Base-by-base conservation (phyloP, 2,113 vertebrate genomes). In the Hystrix brachyura region DNA sequence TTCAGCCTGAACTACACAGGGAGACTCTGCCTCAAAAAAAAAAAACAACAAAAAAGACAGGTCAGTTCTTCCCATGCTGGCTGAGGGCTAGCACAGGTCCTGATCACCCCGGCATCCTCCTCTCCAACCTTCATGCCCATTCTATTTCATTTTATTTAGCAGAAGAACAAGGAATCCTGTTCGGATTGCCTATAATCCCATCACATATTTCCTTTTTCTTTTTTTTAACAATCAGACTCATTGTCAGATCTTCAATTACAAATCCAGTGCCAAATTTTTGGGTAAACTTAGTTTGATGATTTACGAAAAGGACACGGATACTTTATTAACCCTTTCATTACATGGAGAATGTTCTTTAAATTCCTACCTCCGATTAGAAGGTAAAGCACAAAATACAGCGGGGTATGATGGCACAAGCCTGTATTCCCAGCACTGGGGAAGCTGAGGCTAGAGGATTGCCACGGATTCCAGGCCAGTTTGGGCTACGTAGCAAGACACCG, bases 281-380 rank as follows among this genome's bases (percentile, higher is more conserved):
- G 9, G 57, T 43, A 86, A 79, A 12, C 48, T n/a, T 62, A 72
- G 19, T 64, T 69, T 59, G 60, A 80, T 34, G 25, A 67, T 79
- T 79, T 89, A 48, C 46, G n/a, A 78, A 96, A 95, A 86, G 27
- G 82, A 91, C 18, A 19, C 53, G 48, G 25, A 62, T 29, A 72
- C 27, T 94, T 88, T 92, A 71, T 87, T 4, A 6, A 57, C 14
- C 6, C 19, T 88, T 91, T 53, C 23, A 90, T 53, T 65, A 83
- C 27, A 80, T 3, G 15, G 15, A 69, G 21, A 79, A 8, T n/a
- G 86, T 69, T 43, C 60, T 69, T 81, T 76, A 94, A 86, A 43
- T 18, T 78, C 4, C 67, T 27, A 59, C 27, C 76, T 87, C 55
- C 82, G 10, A 43, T 13, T 93, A 48, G 88, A 91, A 79, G 10